Conservation (phyloP, 1,140 invertebrate species). For the Diachasma alloeum region DNA sequence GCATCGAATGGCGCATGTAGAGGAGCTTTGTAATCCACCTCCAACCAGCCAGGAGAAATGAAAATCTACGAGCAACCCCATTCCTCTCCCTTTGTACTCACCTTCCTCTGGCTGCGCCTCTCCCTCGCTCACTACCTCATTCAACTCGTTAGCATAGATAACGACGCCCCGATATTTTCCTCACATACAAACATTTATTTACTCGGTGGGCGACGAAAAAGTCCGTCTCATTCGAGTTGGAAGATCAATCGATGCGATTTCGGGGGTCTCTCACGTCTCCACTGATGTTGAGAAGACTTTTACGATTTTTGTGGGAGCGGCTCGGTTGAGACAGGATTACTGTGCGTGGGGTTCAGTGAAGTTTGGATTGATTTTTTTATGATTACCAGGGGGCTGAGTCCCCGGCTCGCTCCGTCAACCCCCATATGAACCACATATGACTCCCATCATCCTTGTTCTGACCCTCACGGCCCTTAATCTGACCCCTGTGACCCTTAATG, state of each 20-base stretch:
- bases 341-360: too few species aligned
- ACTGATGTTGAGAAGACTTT: not conserved
- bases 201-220: not conserved
- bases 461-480: too few species aligned
- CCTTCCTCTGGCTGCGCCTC: not conserved
- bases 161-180: not conserved
- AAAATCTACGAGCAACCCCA: constrained; percentile 4
- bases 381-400: too few species aligned
- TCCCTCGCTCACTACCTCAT: not conserved
- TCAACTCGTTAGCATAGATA: constrained; percentile 3
- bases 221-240: not conserved
- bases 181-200: not conserved
- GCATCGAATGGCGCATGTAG: constrained; percentile 4
- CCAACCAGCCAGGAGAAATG: not conserved
- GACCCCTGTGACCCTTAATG: too few species aligned
- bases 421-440: too few species aligned
- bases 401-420: too few species aligned
- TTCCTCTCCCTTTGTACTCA: not conserved
- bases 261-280: not conserved
- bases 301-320: too few species aligned
- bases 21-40: constrained; percentile 9
- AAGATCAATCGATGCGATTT: not conserved
- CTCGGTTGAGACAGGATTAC: too few species aligned
- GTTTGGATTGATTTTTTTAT: too few species aligned
- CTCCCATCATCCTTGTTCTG: too few species aligned